Base-by-base conservation (phyloP, 1,140 invertebrate genomes). In the Drepana arcuata region DNA sequence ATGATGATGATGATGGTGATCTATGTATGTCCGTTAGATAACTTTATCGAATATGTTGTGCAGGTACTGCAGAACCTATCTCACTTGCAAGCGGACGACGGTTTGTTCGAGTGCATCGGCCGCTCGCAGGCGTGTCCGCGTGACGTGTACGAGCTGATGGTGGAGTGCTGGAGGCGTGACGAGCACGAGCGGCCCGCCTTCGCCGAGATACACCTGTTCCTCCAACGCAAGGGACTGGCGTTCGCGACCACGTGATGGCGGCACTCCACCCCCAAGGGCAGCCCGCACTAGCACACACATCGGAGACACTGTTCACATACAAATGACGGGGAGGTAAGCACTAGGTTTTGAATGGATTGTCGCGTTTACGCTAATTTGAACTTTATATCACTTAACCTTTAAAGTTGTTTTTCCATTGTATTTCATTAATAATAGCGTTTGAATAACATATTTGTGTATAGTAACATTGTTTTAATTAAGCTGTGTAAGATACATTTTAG, bases 91-190 rank as follows among this genome's bases (percentile, higher is more conserved):
- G 83, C 85, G 24, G 84, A 87, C 63, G 86, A 89, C 59, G 86
- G 86, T 10, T 53, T 84, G 34, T 92, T 90, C 73, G 86, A 87
- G 47, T 87, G 86, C 51, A 84, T 95, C 40, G 86, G 88, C 7
- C 87, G 89, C 16, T 88, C 92, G 5, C 83, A 87, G 2, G 86
- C 88, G 37, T 93, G 92, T 39, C 92, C 93, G 2, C 89, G 92
- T 55, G 93, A 95, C 70, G 87, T 96, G 26, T 95, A 93, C 82
- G 93, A 95, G 61, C 80, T 96, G 24, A 96, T 97, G 93, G 80
- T 88, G 16, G 93, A 95, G 60, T 97, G 95, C 71, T 98, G 95
- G 95, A 88, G 92, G 38, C 82, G 91, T 6, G 89, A 93, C 48
- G 92, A 92, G 28, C 77, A 84, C 16, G 90, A 92, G 18, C 79